phyloP scores from a whole-genome alignment of 2,888 invertebrate species.

The Lordiphosa andalusiaca region DNA sequence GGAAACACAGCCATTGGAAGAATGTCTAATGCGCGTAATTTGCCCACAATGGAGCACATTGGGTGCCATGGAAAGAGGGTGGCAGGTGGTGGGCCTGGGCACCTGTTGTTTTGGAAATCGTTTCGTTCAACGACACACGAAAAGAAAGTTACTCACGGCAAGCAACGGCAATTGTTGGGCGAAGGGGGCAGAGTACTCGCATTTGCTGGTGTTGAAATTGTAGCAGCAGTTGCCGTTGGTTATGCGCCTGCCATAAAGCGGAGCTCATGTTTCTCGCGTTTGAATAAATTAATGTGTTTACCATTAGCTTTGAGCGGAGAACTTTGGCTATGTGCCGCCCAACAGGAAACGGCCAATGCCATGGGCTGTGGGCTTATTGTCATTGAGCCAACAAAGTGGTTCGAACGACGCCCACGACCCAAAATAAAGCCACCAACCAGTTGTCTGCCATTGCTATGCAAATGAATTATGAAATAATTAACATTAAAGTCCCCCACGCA shows the following conservation, averaged over 20 bases:
- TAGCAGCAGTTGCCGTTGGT: constrained; percentile 47
- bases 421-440: constrained; percentile 37
- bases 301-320: constrained; percentile 19
- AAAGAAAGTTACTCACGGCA: constrained; percentile 60
- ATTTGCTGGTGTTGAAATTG: constrained; percentile 41
- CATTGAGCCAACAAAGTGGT: constrained; percentile 30
- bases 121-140: constrained; percentile 64
- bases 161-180: constrained; percentile 2
- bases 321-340: constrained; percentile 24
- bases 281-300: constrained; percentile 51
- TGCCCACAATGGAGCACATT: constrained; percentile 39
- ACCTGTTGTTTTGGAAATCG: constrained; percentile 46
- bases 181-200: constrained; percentile 2
- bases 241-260: constrained; percentile 30
- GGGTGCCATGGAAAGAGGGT: constrained; percentile 30
- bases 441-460: constrained; percentile 32
- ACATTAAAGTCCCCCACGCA: constrained; percentile 15
- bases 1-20: constrained; percentile 34
- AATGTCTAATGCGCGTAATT: constrained; percentile 54
- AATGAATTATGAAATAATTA: constrained; percentile 42
- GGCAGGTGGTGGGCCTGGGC: constrained; percentile 38
- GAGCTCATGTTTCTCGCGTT: constrained; percentile 26
- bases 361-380: constrained; percentile 32
- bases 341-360: constrained; percentile 55
- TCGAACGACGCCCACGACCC: constrained; percentile 48